Base-by-base conservation (phyloP, 2,797 vertebrate genomes). In the Fistularia tabacaria region DNA sequence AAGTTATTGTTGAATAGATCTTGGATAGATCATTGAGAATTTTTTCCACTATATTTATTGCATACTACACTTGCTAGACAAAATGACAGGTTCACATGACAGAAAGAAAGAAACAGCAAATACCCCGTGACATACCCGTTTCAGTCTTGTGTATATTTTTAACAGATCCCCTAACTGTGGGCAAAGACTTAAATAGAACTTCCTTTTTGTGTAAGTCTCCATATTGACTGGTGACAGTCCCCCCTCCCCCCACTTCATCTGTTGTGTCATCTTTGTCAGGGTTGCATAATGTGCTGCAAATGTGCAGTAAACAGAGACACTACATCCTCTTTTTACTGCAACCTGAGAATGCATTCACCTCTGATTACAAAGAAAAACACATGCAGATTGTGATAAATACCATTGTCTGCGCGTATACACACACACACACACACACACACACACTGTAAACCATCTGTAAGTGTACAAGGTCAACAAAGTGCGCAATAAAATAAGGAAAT, bases 231-330 rank as follows among this genome's bases (percentile, higher is more conserved):
- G 5, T 25, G 25, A 25, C 25, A 25, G 25, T 5, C 25, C 25
- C 25, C 15, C n/a, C n/a, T n/a, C 10, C 39, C 39, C 10, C 3
- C 39, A 2, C 1, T 40, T 40, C 39, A 1, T 40, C n/a, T 6
- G 36, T 64, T 51, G 51, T 70, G 50, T 77, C 66, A 72, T 72
- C 37, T 49, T 66, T 25, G 25, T 25, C 42, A 12, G 42, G 46
- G 56, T 83, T 84, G 69, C 74, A 71, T 80, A 80, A 86, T 77
- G 41, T 41, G 36, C 50, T 48, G 62, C 7, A 51, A 62, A 74
- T 64, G 62, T 64, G 42, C 8, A 58, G 76, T 88, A 85, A 89
- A 88, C 80, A 88, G 75, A 36, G 37, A 48, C 59, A 13, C 25
- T 36, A 66, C 64, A 71, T 83, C 73, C 72, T 69, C 63, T 73